These are phyloP conservation scores for Bryconaethiops microstoma DNA, from an alignment of 2,797 vertebrate species.

Conservation along the genomic window DNA sequence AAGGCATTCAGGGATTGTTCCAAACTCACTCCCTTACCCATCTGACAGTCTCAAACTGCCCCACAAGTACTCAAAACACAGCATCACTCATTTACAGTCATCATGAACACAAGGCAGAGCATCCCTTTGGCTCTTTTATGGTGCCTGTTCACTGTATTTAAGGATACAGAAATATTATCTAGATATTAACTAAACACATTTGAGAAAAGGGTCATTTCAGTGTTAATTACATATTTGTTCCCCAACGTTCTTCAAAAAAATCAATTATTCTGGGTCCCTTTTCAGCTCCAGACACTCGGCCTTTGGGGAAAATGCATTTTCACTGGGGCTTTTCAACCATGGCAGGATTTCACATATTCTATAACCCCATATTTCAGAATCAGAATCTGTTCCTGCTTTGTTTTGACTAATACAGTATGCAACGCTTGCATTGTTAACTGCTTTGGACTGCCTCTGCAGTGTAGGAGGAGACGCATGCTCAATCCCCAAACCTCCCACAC, in stretches of 20 bases:
- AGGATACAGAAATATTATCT: not conserved
- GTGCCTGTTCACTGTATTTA: constrained; percentile 1
- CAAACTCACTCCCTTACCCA: constrained; percentile 18
- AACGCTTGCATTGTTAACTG: not conserved
- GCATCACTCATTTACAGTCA: constrained; percentile 1
- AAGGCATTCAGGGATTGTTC: constrained; percentile 24
- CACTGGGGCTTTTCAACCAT: not conserved
- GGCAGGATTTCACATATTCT: not conserved
- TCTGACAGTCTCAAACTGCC: constrained; percentile 15
- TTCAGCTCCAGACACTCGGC: not conserved
- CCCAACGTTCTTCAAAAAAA: constrained; percentile 11
- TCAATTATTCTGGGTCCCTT: constrained; percentile 26
- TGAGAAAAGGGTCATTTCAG: constrained; percentile 24
- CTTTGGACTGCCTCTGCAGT: constrained; percentile 11
- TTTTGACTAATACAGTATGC: not conserved
- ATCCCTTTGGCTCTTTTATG: not conserved
- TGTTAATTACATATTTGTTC: constrained; percentile 28
- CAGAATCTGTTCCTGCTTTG: not conserved
- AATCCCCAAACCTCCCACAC: not conserved
- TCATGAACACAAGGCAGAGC: not conserved
- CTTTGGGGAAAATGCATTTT: constrained; percentile 13
- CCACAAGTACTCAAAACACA: not conserved
- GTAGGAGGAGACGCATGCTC: constrained; percentile 10
- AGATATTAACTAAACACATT: constrained; percentile 15
- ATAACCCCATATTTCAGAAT: not conserved